Evolutionary conservation across 2,797 vertebrate species (phyloP).

Genomic region (Danio choprae): DNA sequence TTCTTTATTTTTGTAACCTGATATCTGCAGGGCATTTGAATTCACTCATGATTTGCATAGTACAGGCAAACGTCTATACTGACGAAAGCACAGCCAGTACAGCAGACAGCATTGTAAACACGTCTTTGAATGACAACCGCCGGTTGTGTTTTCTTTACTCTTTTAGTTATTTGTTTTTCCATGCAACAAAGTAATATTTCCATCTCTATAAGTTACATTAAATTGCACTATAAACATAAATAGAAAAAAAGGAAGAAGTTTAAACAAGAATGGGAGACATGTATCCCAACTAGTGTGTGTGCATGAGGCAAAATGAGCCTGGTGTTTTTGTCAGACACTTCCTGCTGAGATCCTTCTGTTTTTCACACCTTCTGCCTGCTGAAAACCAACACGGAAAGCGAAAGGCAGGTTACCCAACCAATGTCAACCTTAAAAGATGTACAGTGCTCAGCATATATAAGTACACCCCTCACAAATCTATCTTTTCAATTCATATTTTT

Average conservation of each 20-base stretch:
- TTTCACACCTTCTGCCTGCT: slow-evolving; percentile 51
- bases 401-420: background rate
- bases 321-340: slow-evolving; percentile 63
- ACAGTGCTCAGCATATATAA: too few species aligned
- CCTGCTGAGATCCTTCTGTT: slow-evolving; percentile 65
- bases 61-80: slow-evolving; percentile 41
- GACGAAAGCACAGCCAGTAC: slow-evolving; percentile 16
- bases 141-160: background rate
- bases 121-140: background rate
- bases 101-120: background rate
- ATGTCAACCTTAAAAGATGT: slow-evolving; percentile 24
- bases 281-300: slow-evolving; percentile 20
- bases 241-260: background rate
- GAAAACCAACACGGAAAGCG: slow-evolving; percentile 23
- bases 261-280: slow-evolving; percentile 13
- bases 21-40: slow-evolving; percentile 53
- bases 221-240: slow-evolving; percentile 8
- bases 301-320: slow-evolving; percentile 42
- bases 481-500: too few species aligned
- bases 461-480: too few species aligned
- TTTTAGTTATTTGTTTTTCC: background rate
- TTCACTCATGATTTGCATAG: slow-evolving; percentile 55
- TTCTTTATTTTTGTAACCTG: slow-evolving; percentile 19
- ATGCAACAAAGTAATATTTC: background rate
- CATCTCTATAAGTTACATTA: slow-evolving; percentile 1